These are phyloP conservation scores for Neodiprion fabricii DNA, from an alignment of 1,140 invertebrate genomes.

Conservation along the genomic window DNA sequence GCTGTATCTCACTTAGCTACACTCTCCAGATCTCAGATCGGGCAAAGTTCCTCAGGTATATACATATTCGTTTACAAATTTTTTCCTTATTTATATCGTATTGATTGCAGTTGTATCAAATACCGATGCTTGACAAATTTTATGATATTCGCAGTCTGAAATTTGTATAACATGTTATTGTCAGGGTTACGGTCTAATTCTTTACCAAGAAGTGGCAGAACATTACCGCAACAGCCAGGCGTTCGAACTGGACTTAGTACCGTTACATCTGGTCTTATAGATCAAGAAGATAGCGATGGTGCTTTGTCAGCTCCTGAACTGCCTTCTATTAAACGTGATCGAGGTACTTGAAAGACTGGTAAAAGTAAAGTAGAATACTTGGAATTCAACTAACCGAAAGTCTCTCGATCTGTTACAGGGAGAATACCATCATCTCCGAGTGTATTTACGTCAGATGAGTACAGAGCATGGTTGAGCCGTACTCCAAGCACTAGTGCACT, in stretches of 20 bases:
- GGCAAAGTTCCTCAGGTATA: slow-evolving; percentile 55
- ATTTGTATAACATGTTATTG: slow-evolving; percentile 18
- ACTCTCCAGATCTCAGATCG: slow-evolving; percentile 57
- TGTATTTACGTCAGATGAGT: slow-evolving; percentile 91
- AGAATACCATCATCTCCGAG: slow-evolving; percentile 72
- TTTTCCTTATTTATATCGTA: neutral
- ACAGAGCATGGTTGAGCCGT: slow-evolving; percentile 85
- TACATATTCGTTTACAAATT: neutral
- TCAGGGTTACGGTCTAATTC: slow-evolving; percentile 60
- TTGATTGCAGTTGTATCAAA: neutral
- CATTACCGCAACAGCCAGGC: slow-evolving; percentile 57
- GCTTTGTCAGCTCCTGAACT: slow-evolving; percentile 83
- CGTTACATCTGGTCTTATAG: slow-evolving; percentile 64
- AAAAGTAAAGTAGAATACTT: neutral
- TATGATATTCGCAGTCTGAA: too few species aligned
- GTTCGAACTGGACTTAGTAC: slow-evolving; percentile 57
- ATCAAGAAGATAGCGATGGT: slow-evolving; percentile 82
- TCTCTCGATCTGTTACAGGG: slow-evolving; percentile 46
- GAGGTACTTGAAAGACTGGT: slow-evolving; percentile 53
- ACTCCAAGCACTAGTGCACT: slow-evolving; percentile 92
- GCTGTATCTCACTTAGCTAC: slow-evolving; percentile 58
- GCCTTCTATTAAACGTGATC: slow-evolving; percentile 71
- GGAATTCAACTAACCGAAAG: slow-evolving; percentile 9
- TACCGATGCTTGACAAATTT: neutral
- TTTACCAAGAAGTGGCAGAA: slow-evolving; percentile 59